Evolutionary conservation across 2,113 vertebrate genomes (phyloP).

Genomic region (Corvus cornix): DNA sequence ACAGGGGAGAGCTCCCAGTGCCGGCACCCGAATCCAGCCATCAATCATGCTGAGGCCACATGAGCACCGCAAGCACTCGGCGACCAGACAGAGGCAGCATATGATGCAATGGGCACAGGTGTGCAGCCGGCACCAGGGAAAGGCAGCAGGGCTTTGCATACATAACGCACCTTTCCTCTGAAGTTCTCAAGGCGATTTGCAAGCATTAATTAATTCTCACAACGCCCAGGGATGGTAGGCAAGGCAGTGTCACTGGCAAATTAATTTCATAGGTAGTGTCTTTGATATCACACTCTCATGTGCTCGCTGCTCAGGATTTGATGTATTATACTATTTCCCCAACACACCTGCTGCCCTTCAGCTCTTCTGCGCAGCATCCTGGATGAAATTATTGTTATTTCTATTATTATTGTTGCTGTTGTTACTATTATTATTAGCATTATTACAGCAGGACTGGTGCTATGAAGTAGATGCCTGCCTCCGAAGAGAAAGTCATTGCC

Average conservation of each 20-base stretch:
- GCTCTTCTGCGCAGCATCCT: background rate
- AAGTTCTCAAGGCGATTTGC: slow-evolving; percentile 58
- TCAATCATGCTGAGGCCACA: slow-evolving; percentile 10
- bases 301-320: background rate
- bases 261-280: slow-evolving; percentile 51
- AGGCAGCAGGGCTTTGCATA: slow-evolving; percentile 53
- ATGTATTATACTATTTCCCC: background rate
- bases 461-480: background rate
- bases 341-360: slow-evolving; percentile 55
- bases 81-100: slow-evolving; percentile 17
- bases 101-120: slow-evolving; percentile 69
- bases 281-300: slow-evolving; percentile 25
- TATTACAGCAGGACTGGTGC: background rate
- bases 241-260: slow-evolving; percentile 51
- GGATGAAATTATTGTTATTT: slow-evolving; percentile 6
- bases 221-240: slow-evolving; percentile 46
- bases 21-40: background rate
- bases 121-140: slow-evolving; percentile 35
- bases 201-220: slow-evolving; percentile 64
- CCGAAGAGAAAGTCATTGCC: slow-evolving; percentile 21
- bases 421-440: background rate
- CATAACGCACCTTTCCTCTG: slow-evolving; percentile 27
- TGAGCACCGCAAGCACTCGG: background rate
- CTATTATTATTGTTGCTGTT: slow-evolving; percentile 5
- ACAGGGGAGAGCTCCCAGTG: slow-evolving; percentile 3